A percentile compares a stretch with the other conserved stretches of the same genome.
Conservation (phyloP, 1,140 invertebrate genomes). For the Diprion similis region DNA sequence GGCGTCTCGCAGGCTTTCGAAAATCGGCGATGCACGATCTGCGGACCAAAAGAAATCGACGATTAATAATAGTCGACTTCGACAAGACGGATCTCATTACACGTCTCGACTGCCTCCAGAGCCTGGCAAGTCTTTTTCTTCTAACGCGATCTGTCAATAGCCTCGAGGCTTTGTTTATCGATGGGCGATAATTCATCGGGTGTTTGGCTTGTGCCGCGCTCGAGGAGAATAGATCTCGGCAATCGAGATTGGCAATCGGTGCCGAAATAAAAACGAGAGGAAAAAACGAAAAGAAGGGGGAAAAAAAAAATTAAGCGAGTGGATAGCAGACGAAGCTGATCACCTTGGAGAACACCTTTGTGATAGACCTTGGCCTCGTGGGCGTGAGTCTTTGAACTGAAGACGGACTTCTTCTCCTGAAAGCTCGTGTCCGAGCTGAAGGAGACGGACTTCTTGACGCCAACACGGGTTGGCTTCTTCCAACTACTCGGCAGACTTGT, state of each 20-base stretch:
- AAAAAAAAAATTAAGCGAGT: no score
- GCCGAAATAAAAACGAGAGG: not conserved
- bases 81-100: not conserved
- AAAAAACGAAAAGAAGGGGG: no score
- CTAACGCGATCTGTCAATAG: not conserved
- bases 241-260: not conserved
- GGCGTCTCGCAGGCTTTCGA: slow-evolving; percentile 13
- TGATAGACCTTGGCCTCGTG: slow-evolving; percentile 56
- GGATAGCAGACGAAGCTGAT: not conserved
- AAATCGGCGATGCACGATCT: slow-evolving; percentile 13
- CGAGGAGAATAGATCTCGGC: not conserved
- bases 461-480: slow-evolving; percentile 32
- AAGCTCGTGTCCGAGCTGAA: slow-evolving; percentile 57
- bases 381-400: slow-evolving; percentile 37
- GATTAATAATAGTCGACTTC: not conserved
- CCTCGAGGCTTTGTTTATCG: not conserved
- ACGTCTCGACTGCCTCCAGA: no score
- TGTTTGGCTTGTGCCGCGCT: no score
- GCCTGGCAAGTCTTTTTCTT: slow-evolving; percentile 13
- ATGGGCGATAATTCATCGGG: no score
- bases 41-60: not conserved
- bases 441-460: slow-evolving; percentile 53
- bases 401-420: slow-evolving; percentile 37
- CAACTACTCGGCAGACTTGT: slow-evolving; percentile 33
- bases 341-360: slow-evolving; percentile 55